Evolutionary conservation across 2,888 invertebrate genomes (phyloP).

Genomic region (Apamea anceps): DNA sequence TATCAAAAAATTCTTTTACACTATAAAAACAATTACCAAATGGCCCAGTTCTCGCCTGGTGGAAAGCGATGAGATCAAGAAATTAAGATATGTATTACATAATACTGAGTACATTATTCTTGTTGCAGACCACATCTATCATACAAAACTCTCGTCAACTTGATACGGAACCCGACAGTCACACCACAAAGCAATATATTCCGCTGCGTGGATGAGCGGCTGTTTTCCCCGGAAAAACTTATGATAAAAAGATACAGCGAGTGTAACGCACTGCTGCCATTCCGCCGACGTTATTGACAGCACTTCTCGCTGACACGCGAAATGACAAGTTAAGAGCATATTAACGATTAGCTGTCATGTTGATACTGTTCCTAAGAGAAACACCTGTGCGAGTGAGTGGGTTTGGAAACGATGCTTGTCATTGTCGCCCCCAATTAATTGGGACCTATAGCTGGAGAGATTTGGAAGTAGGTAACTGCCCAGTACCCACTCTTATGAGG

Average conservation of each 20-base stretch:
- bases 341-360: constrained; percentile 13
- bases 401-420: neutral
- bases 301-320: constrained; percentile 39
- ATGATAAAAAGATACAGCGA: constrained; percentile 56
- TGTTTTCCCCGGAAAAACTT: constrained; percentile 56
- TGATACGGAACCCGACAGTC: constrained; percentile 5
- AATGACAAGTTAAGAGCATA: constrained; percentile 3
- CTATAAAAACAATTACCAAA: neutral
- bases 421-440: too few species aligned
- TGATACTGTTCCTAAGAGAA: neutral
- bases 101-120: neutral
- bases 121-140: neutral
- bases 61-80: neutral
- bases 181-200: constrained; percentile 25
- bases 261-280: constrained; percentile 57
- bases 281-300: constrained; percentile 45
- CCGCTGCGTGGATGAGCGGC: constrained; percentile 38
- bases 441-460: neutral
- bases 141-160: neutral
- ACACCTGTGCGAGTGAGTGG: neutral
- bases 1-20: too few species aligned
- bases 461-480: neutral
- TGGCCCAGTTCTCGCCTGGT: neutral
- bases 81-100: neutral
- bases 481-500: neutral